Evolutionary conservation across 2,113 vertebrate genomes (phyloP).

Genomic region (Mastomys natalensis): DNA sequence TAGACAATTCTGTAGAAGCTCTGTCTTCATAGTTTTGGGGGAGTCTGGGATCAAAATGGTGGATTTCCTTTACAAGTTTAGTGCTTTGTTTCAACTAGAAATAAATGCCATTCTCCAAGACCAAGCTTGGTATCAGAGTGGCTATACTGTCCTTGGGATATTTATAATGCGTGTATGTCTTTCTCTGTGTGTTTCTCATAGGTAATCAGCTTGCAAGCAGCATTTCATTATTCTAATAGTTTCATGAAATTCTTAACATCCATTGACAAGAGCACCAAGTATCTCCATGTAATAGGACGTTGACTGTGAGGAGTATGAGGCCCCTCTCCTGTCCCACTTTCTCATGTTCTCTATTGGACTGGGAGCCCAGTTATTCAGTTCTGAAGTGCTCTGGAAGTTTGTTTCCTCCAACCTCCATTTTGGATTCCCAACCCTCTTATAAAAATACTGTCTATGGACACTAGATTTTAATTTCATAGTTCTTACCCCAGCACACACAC

Average conservation of each 20-base stretch:
- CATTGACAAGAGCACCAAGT: neutral
- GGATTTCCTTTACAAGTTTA: neutral
- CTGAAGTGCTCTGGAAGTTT: conserved; percentile 36
- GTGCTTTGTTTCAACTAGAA: neutral
- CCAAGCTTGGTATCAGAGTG: neutral
- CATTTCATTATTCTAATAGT: conserved; percentile 42
- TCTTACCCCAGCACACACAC: neutral
- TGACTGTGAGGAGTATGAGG: conserved; percentile 2
- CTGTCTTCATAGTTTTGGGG: neutral
- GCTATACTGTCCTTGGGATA: neutral
- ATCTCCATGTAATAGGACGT: conserved; percentile 27
- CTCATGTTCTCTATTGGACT: conserved; percentile 61
- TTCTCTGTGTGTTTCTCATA: neutral
- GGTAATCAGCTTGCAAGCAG: neutral
- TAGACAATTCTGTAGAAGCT: neutral
- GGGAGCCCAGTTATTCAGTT: conserved; percentile 25
- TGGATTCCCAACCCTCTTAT: neutral
- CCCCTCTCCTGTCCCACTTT: conserved; percentile 7
- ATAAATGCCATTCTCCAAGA: neutral
- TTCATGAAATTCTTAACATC: conserved; percentile 12
- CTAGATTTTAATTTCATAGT: conserved; percentile 48
- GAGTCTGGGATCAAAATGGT: neutral
- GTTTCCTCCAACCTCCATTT: conserved; percentile 50
- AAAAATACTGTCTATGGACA: conserved; percentile 18
- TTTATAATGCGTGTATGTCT: neutral